A percentile compares a stretch with the other conserved stretches of the same genome.
These are phyloP conservation scores for Trissolcus brochymenae DNA, from an alignment of 2,888 invertebrate species.

Conservation along the genomic window DNA sequence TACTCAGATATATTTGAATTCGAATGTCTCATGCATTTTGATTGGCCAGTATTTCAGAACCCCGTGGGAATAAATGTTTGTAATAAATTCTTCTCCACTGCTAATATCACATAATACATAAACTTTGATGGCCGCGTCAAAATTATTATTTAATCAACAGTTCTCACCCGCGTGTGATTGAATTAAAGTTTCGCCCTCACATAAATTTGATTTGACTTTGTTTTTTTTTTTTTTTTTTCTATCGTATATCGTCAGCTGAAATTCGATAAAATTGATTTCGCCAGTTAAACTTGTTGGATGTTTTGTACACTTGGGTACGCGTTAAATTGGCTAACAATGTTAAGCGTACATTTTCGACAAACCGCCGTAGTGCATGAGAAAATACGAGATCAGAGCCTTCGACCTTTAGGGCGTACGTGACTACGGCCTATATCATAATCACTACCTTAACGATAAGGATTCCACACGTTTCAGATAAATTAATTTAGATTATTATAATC, in stretches of 20 bases:
- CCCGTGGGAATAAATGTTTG: slow-evolving; percentile 25
- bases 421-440: slow-evolving; percentile 48
- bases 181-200: background rate
- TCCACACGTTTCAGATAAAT: slow-evolving; percentile 44
- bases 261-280: slow-evolving; percentile 32
- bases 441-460: slow-evolving; percentile 44
- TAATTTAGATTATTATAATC: slow-evolving; percentile 50
- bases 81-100: slow-evolving; percentile 5
- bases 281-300: slow-evolving; percentile 23
- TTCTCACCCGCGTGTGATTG: background rate
- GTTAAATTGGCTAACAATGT: slow-evolving; percentile 32
- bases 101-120: too few species aligned
- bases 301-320: slow-evolving; percentile 13
- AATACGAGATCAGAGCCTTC: slow-evolving; percentile 35
- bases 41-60: slow-evolving; percentile 21
- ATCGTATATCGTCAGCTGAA: background rate
- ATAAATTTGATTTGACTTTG: too few species aligned
- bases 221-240: slow-evolving; percentile 8
- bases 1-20: slow-evolving; percentile 43
- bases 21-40: slow-evolving; percentile 50
- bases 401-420: slow-evolving; percentile 46
- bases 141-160: slow-evolving; percentile 23
- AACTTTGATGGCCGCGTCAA: background rate
- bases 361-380: slow-evolving; percentile 44
- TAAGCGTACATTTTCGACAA: slow-evolving; percentile 39